Evolutionary conservation across 1,140 invertebrate genomes (phyloP), one percentile per base, ranked within the genome.

Genomic region (Laodelphax striatellus): DNA sequence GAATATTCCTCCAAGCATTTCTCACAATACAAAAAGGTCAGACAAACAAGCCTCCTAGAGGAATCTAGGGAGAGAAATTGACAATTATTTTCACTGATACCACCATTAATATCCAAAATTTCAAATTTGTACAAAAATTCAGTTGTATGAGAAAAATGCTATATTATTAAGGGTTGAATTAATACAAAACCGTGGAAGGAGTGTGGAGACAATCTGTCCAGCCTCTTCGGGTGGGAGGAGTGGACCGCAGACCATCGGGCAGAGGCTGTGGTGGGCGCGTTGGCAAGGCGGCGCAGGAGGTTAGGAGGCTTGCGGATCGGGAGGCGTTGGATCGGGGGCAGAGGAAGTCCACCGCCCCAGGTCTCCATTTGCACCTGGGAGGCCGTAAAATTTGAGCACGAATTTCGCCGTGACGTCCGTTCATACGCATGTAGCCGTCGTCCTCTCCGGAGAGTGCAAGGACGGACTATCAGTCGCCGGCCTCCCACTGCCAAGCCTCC

Each of bases 401-500:
- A 60, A 60, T 41, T 63, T 59, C 19, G 59, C 24, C 76, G n/a
- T 84, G 81, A 71, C 86, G 82, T 64, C 87, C 87, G 81, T 89
- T 90, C 79, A 90, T 88, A 75, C 86, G 89, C 86, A 90, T 89
- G 74, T 90, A 90, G 72, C 87, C 87, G 81, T 90, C 87, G 80
- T 90, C 87, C 72, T 90, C 87, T n/a, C n/a, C n/a, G n/a, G n/a
- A 42, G 87, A 89, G 71, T 88, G 24, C 77, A 83, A 80, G 67
- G 82, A 85, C 69, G 83, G 82, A 70, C 82, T 84, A 74, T 85
- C 84, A n/a, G 77, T 86, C 83, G 68, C 64, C 22, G 19, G n/a
- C n/a, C 34, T 38, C 14, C 53, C 56, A 69, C 76, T 64, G 62
- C 70, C 42, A 69, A n/a, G n/a, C 70, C 57, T 70, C 71, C 61